Percentiles rank a stretch among this genome's conserved stretches.
phyloP scores from a whole-genome alignment of 2,888 invertebrate genomes.

The Troglohyphantes excavatus region DNA sequence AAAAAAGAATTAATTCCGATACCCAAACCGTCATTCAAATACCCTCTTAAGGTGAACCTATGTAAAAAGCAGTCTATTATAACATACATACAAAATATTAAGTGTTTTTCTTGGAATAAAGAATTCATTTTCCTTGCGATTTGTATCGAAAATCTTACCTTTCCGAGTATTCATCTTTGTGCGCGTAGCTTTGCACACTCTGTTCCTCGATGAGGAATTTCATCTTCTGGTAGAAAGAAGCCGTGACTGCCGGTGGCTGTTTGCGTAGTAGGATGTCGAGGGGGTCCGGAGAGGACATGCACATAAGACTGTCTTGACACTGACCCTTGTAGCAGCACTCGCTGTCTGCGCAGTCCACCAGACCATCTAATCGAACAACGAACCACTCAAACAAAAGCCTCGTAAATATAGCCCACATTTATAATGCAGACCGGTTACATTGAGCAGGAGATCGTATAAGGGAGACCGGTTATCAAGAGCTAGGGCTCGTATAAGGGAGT shows the following conservation, averaged over 20 bases:
- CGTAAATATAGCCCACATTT: too few species aligned
- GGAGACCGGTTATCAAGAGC: too few species aligned
- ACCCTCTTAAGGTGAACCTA: too few species aligned
- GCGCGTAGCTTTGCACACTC: constrained; percentile 98
- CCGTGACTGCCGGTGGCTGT: constrained; percentile 97
- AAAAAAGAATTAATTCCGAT: too few species aligned
- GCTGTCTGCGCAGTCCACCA: constrained; percentile 98
- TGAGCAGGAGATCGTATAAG: too few species aligned
- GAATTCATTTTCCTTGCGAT: too few species aligned
- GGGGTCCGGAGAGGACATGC: constrained; percentile 96
- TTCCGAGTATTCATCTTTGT: constrained; percentile 97
- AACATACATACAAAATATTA: too few species aligned
- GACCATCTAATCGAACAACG: constrained; percentile 89
- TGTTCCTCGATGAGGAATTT: constrained; percentile 99
- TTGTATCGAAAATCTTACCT: constrained; percentile 87
- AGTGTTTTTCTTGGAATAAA: too few species aligned
- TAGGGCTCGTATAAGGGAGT: too few species aligned
- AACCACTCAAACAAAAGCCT: not conserved
- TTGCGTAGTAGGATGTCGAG: constrained; percentile 96
- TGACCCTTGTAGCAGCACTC: constrained; percentile 95
- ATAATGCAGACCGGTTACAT: too few species aligned
- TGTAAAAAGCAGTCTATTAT: too few species aligned
- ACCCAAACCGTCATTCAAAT: too few species aligned
- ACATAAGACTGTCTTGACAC: constrained; percentile 93
- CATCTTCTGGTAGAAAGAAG: constrained; percentile 99